phyloP scores from a whole-genome alignment of 2,888 invertebrate species.

The Glaucopsyche alexis region DNA sequence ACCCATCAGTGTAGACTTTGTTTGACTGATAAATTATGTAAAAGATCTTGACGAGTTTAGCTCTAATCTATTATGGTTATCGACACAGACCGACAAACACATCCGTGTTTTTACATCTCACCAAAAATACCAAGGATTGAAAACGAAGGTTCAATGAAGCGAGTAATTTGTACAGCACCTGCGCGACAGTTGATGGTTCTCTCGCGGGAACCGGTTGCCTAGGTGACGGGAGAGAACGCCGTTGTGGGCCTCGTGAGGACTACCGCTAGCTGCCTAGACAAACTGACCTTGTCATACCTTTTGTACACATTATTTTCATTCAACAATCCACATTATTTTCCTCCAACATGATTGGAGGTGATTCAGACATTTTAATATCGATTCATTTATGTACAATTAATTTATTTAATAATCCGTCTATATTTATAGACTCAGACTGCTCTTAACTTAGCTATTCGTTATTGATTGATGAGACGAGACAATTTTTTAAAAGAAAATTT shows the following conservation, averaged over 20 bases:
- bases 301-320: neutral
- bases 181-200: constrained; percentile 2
- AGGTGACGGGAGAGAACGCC: neutral
- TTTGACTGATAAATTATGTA: too few relatives aligned
- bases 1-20: too few relatives aligned
- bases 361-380: neutral
- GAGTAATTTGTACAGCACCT: neutral
- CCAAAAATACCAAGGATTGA: neutral
- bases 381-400: neutral
- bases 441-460: too few relatives aligned
- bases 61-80: too few relatives aligned
- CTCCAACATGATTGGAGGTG: neutral
- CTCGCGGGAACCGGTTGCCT: neutral
- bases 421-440: too few relatives aligned
- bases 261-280: neutral
- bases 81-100: too few relatives aligned
- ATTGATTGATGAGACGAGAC: too few relatives aligned
- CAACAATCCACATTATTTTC: neutral
- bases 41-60: too few relatives aligned
- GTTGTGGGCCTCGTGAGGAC: constrained; percentile 3
- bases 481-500: too few relatives aligned
- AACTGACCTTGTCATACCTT: constrained; percentile 5
- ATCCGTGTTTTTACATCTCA: too few relatives aligned
- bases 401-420: too few relatives aligned
- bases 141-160: neutral